Base-by-base conservation (phyloP, 2,888 invertebrate genomes). In the Sacculina carcini region DNA sequence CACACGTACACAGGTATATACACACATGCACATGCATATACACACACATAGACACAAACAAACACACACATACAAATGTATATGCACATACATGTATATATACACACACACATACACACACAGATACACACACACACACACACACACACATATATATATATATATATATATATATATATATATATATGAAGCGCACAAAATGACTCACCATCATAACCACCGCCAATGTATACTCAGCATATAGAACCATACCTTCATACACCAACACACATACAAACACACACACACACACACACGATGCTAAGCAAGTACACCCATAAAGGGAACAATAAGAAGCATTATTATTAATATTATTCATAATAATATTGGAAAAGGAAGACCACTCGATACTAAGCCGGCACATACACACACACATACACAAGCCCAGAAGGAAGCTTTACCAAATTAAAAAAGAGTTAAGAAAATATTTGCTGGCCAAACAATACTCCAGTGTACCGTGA, bases 251-350 rank as follows among this genome's bases (percentile, higher is more conserved):
- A 48, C 47, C 34, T 48, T 38, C 38, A 48, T 48, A n/a, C n/a
- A n/a, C n/a, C n/a, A n/a, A n/a, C n/a, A n/a, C n/a, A n/a, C n/a
- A n/a, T n/a, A n/a, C n/a, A n/a, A n/a, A n/a, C n/a, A n/a, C n/a
- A n/a, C n/a, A n/a, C n/a, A n/a, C n/a, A n/a, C n/a, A n/a, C n/a
- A n/a, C n/a, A n/a, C n/a, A n/a, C n/a, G n/a, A n/a, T n/a, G n/a
- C n/a, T n/a, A n/a, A n/a, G n/a, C n/a, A 48, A 39, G 40, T 48
- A 38, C 31, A 48, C 39, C 38, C 40, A 48, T 38, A 48, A 48
- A 44, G 31, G 26, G n/a, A n/a, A n/a, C n/a, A n/a, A n/a, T n/a
- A n/a, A n/a, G n/a, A n/a, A n/a, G n/a, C n/a, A n/a, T n/a, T n/a
- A n/a, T n/a, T n/a, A n/a, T n/a, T n/a, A n/a, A n/a, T n/a, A n/a